Evolutionary conservation across 2,797 vertebrate species (phyloP).

Genomic region (Periparus ater): DNA sequence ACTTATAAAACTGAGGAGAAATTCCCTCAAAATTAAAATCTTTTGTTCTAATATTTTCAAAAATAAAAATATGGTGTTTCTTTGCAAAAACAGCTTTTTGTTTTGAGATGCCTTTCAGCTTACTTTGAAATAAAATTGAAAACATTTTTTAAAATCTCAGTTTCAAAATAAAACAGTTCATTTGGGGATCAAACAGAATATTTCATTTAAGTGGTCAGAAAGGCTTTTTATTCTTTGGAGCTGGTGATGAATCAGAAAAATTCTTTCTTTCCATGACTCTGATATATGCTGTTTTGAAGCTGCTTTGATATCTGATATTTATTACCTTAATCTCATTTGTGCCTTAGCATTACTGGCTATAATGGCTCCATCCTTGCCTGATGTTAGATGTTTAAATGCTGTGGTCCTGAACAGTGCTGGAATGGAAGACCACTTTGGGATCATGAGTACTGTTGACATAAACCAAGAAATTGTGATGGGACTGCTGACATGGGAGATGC

Average conservation of each 20-base stretch:
- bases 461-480: background rate
- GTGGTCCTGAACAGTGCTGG: background rate
- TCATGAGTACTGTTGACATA: background rate
- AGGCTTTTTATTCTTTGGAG: constrained; percentile 46
- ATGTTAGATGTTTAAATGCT: constrained; percentile 17
- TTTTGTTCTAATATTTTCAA: constrained; percentile 2
- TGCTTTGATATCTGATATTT: constrained; percentile 66
- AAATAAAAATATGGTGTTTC: background rate
- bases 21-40: background rate
- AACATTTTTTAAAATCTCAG: constrained; percentile 40
- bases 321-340: constrained; percentile 65
- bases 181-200: constrained; percentile 47
- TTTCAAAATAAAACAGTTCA: constrained; percentile 48
- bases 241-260: constrained; percentile 50
- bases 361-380: constrained; percentile 37
- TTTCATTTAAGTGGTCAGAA: constrained; percentile 52
- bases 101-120: background rate
- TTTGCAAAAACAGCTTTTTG: background rate
- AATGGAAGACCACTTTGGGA: background rate
- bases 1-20: background rate
- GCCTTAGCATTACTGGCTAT: constrained; percentile 8
- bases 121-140: constrained; percentile 59
- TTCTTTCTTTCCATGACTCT: constrained; percentile 18
- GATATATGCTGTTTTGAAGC: constrained; percentile 47
- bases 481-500: background rate